Evolutionary conservation across 2,113 vertebrate species (phyloP).

Genomic region (Lepisosteus oculatus): DNA sequence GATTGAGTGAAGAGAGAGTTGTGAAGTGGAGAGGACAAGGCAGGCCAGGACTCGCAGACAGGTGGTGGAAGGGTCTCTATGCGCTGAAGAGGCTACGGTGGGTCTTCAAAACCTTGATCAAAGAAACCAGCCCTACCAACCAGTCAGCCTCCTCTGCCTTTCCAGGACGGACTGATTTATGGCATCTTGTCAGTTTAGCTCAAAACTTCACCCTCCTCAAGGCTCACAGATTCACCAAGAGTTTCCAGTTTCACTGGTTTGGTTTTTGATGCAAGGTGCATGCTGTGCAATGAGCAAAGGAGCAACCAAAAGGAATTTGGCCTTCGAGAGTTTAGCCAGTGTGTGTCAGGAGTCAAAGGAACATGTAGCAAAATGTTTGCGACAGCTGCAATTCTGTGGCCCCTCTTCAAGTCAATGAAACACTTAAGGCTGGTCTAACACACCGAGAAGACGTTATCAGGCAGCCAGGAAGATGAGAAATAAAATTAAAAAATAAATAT

Average conservation of each 20-base stretch:
- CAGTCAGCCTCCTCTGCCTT: constrained; percentile 53
- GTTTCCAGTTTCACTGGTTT: constrained; percentile 17
- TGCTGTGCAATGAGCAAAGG: background rate
- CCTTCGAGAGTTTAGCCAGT: too few species aligned
- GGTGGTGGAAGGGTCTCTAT: constrained; percentile 73
- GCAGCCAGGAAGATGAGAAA: too few species aligned
- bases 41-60: constrained; percentile 79
- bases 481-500: too few species aligned
- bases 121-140: constrained; percentile 67
- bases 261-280: background rate
- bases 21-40: constrained; percentile 48
- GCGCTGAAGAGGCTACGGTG: constrained; percentile 58
- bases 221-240: constrained; percentile 20
- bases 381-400: too few species aligned
- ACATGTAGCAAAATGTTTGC: too few species aligned
- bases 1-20: constrained; percentile 27
- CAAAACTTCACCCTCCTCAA: constrained; percentile 37
- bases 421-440: too few species aligned
- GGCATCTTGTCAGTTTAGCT: constrained; percentile 51
- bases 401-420: too few species aligned
- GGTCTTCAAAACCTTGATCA: constrained; percentile 77
- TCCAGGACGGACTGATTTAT: constrained; percentile 53
- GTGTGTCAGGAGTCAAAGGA: too few species aligned
- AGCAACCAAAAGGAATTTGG: too few species aligned
- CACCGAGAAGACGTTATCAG: too few species aligned